Percentiles rank a stretch among this genome's conserved stretches.
These are phyloP conservation scores for Anhinga anhinga DNA, from an alignment of 2,113 vertebrate species.

Conservation along the genomic window DNA sequence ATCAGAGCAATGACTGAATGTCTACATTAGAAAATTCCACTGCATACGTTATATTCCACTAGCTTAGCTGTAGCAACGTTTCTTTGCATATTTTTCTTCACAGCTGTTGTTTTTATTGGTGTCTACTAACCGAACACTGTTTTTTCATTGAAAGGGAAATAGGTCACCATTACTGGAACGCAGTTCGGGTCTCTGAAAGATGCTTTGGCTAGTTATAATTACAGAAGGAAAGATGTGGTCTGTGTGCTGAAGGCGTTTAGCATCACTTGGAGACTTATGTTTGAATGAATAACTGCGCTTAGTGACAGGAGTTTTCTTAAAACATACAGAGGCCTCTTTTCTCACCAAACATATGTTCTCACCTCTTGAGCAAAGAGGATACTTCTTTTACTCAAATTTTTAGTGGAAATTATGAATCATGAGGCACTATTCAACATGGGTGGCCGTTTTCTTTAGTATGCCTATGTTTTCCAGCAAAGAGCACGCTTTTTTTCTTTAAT, in stretches of 20 bases:
- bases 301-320: background rate
- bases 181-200: background rate
- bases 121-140: background rate
- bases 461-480: constrained; percentile 10
- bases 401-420: constrained; percentile 27
- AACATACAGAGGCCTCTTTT: background rate
- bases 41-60: background rate
- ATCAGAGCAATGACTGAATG: background rate
- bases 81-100: background rate
- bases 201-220: background rate
- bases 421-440: background rate
- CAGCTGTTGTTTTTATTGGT: background rate
- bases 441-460: background rate
- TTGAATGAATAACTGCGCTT: background rate
- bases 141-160: background rate
- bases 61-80: background rate
- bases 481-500: background rate
- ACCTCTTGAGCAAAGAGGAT: background rate
- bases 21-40: background rate
- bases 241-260: background rate
- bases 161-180: background rate
- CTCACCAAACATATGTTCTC: background rate
- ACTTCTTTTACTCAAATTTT: background rate
- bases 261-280: background rate
- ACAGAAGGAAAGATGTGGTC: background rate